phyloP scores from a whole-genome alignment of 2,888 invertebrate genomes.

The Gryllus longicercus region DNA sequence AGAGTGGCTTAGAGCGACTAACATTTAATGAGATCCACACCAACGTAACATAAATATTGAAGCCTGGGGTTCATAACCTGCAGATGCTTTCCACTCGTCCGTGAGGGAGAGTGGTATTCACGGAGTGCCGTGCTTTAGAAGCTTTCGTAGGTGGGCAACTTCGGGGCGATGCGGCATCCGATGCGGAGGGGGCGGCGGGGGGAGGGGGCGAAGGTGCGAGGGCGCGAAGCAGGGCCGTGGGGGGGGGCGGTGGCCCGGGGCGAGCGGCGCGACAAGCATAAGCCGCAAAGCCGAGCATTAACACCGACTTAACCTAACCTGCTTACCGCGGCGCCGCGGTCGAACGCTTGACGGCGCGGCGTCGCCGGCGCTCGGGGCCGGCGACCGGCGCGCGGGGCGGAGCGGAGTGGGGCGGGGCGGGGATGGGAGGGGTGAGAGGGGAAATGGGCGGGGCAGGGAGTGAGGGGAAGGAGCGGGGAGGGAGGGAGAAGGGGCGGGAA shows the following conservation, averaged over 20 bases:
- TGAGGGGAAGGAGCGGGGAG: neutral
- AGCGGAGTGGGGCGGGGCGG: neutral
- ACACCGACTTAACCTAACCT: slow-evolving; percentile 17
- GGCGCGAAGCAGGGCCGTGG: neutral
- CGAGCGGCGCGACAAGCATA: neutral
- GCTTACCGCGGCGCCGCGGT: neutral
- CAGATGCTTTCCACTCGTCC: too few species aligned
- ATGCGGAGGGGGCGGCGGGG: neutral
- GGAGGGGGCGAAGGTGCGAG: neutral
- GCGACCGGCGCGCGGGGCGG: neutral
- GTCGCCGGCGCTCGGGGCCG: neutral
- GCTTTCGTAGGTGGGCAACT: too few species aligned
- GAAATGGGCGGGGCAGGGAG: neutral
- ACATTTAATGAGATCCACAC: too few species aligned
- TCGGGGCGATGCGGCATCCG: neutral
- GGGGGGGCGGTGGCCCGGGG: neutral
- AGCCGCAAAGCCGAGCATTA: neutral
- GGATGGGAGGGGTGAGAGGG: neutral
- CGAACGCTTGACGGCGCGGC: neutral
- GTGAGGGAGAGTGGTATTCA: too few species aligned
- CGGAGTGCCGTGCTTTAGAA: too few species aligned
- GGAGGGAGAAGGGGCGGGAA: neutral
- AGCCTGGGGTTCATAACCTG: too few species aligned
- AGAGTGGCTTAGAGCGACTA: too few species aligned
- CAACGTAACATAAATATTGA: too few species aligned